These are phyloP conservation scores for Zalophus californianus DNA, from an alignment of 2,797 vertebrate genomes.

Conservation along the genomic window DNA sequence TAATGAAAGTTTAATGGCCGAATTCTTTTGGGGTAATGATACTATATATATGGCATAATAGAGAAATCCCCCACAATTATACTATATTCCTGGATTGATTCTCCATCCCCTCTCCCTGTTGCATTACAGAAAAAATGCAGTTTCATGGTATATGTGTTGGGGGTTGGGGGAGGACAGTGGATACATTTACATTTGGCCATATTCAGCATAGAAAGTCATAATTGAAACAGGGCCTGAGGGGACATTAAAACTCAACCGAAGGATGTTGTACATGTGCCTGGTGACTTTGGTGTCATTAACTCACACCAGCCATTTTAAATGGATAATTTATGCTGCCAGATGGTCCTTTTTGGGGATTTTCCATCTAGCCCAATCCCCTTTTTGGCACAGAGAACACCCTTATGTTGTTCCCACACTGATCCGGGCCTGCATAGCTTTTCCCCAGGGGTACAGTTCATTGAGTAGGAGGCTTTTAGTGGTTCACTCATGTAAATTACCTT, in stretches of 20 bases:
- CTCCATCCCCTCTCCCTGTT: neutral
- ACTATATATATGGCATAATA: neutral
- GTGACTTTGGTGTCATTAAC: constrained; percentile 79
- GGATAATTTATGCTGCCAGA: constrained; percentile 81
- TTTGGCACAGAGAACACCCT: constrained; percentile 78
- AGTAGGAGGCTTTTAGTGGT: constrained; percentile 77
- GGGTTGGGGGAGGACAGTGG: neutral
- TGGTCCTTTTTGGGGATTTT: constrained; percentile 79
- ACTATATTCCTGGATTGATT: neutral
- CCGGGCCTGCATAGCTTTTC: constrained; percentile 60
- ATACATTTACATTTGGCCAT: constrained; percentile 54
- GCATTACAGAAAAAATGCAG: constrained; percentile 50
- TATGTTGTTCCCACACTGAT: constrained; percentile 78
- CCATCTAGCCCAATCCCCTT: constrained; percentile 78
- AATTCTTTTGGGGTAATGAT: neutral
- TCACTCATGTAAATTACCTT: constrained; percentile 74
- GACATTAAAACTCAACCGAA: constrained; percentile 73
- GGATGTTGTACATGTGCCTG: constrained; percentile 74
- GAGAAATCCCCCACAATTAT: neutral
- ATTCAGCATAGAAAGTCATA: constrained; percentile 70
- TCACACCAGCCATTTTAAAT: constrained; percentile 77
- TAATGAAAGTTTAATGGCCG: neutral
- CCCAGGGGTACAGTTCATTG: constrained; percentile 75
- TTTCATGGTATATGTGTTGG: constrained; percentile 41
- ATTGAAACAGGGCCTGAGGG: constrained; percentile 77